phyloP scores from a whole-genome alignment of 2,888 invertebrate species.

The Apodemia zela region DNA sequence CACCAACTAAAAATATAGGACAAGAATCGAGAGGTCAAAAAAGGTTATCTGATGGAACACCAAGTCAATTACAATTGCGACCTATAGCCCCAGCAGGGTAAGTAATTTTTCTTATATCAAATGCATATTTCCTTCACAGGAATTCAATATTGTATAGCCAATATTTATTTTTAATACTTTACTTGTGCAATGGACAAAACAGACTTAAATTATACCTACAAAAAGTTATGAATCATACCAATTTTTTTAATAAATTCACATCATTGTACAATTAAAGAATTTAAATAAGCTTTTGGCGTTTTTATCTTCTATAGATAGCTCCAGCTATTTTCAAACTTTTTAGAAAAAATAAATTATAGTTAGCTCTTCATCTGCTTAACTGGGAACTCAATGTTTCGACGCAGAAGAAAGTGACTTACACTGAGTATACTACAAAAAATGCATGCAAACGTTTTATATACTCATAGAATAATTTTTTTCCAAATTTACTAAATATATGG shows the following conservation, averaged over 20 bases:
- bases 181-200: neutral
- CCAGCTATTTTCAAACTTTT: neutral
- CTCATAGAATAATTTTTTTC: neutral
- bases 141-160: neutral
- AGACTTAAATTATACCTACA: neutral
- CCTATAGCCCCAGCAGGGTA: slow-evolving; percentile 74
- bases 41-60: slow-evolving; percentile 67
- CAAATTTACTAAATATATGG: neutral
- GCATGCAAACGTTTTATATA: neutral
- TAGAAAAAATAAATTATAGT: neutral
- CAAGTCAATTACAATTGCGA: slow-evolving; percentile 65
- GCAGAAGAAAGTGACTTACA: neutral
- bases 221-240: neutral
- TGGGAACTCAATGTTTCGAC: neutral
- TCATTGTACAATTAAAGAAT: neutral
- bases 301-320: neutral
- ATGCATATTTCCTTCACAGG: slow-evolving; percentile 15
- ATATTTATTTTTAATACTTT: neutral
- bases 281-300: neutral
- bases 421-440: neutral
- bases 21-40: slow-evolving; percentile 68
- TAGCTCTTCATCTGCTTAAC: neutral
- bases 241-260: neutral
- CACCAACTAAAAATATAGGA: slow-evolving; percentile 54
- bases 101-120: slow-evolving; percentile 35